phyloP scores from a whole-genome alignment of 2,888 invertebrate species.

The Leistus spinibarbis region DNA sequence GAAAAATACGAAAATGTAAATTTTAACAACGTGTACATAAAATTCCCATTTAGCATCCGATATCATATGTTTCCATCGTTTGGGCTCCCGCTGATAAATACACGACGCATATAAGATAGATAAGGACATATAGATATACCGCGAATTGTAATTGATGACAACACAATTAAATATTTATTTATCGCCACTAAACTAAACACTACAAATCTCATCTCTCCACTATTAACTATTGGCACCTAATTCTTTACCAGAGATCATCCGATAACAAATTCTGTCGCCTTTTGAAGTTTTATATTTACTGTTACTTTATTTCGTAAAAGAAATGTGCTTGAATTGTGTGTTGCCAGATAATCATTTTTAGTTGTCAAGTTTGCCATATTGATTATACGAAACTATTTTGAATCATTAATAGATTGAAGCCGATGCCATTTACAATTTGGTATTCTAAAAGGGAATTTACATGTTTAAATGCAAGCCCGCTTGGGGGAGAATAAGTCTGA shows the following conservation, averaged over 20 bases:
- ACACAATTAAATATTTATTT: conserved; percentile 35
- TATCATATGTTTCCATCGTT: conserved; percentile 27
- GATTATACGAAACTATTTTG: too few species aligned
- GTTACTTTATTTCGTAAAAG: background rate
- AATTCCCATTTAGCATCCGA: conserved; percentile 23
- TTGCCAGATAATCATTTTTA: too few species aligned
- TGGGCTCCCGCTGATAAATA: background rate
- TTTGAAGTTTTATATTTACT: background rate
- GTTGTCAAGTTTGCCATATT: too few species aligned
- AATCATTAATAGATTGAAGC: too few species aligned
- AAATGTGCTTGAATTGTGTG: too few species aligned
- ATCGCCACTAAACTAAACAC: conserved; percentile 27
- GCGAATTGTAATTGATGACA: conserved; percentile 29
- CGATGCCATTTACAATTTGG: too few species aligned
- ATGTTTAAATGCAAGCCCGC: too few species aligned
- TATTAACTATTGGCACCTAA: background rate
- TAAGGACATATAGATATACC: too few species aligned
- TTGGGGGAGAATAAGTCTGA: background rate
- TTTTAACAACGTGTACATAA: conserved; percentile 37
- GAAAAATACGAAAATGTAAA: conserved; percentile 38
- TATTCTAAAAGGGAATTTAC: too few species aligned
- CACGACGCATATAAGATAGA: background rate
- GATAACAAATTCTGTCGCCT: background rate
- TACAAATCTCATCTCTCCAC: conserved; percentile 20
- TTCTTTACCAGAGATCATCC: background rate